These are phyloP conservation scores for Melikaiella ostensackeni DNA, from an alignment of 2,888 invertebrate genomes.

Conservation along the genomic window DNA sequence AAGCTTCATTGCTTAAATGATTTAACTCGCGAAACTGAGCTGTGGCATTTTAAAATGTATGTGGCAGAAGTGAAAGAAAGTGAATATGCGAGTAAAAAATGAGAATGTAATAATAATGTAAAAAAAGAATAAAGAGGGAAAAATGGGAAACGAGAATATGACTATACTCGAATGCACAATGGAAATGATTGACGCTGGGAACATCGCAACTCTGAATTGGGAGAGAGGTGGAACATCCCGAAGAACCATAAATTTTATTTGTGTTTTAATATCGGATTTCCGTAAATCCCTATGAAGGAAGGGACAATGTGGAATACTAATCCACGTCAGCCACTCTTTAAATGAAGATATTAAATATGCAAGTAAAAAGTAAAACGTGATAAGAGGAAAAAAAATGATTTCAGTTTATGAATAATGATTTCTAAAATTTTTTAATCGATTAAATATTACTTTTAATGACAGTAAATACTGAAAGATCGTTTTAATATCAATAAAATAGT, in stretches of 20 bases:
- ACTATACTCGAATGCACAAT: constrained; percentile 13
- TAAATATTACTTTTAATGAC: no score
- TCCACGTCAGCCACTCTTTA: background rate
- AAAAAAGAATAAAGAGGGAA: constrained; percentile 1
- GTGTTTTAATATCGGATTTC: constrained; percentile 66
- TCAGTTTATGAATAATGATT: background rate
- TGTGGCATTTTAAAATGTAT: constrained; percentile 4
- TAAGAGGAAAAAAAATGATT: constrained; percentile 42
- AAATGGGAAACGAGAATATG: constrained; percentile 34
- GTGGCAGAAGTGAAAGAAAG: constrained; percentile 11
- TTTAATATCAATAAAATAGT: no score
- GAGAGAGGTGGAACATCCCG: background rate
- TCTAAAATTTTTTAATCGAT: background rate
- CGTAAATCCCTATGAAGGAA: constrained; percentile 57
- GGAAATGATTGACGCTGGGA: constrained; percentile 14
- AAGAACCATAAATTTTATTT: constrained; percentile 65
- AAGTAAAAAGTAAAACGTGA: background rate
- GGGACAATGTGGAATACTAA: background rate
- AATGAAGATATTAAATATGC: background rate
- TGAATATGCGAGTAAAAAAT: constrained; percentile 19
- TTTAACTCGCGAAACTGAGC: background rate
- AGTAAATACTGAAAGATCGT: no score
- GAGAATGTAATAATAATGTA: constrained; percentile 1
- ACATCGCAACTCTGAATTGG: background rate
- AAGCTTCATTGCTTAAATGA: background rate